A percentile compares a stretch with the other conserved stretches of the same genome.
phyloP scores from a whole-genome alignment of 2,888 invertebrate genomes.

The Punctoribates punctum region DNA sequence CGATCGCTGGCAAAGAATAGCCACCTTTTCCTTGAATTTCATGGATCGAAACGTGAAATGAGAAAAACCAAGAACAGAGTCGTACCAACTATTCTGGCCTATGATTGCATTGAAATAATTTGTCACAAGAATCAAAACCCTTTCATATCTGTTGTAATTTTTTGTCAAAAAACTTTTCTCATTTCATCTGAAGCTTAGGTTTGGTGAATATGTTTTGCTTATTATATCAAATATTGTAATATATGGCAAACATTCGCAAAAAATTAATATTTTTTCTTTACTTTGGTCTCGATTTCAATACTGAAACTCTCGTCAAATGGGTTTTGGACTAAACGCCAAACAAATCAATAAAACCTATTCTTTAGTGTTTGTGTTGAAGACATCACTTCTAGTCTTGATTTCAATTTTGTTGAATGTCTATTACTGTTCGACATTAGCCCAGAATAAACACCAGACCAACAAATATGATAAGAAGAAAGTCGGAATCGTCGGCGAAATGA shows the following conservation, averaged over 20 bases:
- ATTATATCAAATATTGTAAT: not conserved
- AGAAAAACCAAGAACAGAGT: not conserved
- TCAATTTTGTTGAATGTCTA: not conserved
- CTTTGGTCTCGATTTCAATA: not conserved
- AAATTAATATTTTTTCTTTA: not conserved
- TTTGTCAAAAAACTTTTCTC: not conserved
- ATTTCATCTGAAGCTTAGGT: not conserved
- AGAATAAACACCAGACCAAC: not conserved
- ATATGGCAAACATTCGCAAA: not conserved
- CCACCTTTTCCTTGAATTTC: not conserved
- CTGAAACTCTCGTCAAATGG: not conserved
- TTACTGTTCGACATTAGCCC: not conserved
- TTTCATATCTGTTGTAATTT: not conserved
- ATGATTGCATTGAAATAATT: not conserved
- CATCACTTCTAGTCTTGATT: not conserved
- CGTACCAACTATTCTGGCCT: not conserved
- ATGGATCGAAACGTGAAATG: not conserved
- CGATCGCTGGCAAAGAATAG: not conserved
- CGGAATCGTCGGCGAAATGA: constrained; percentile 40
- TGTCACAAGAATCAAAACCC: too few relatives aligned
- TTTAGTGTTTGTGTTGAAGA: not conserved
- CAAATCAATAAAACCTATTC: not conserved
- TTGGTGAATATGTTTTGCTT: not conserved
- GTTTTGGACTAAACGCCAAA: not conserved
- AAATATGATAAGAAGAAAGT: constrained; percentile 34